Evolutionary conservation across 1,140 invertebrate species (phyloP), one percentile per base, ranked within the genome.

Genomic region (Brachionus plicatilis): DNA sequence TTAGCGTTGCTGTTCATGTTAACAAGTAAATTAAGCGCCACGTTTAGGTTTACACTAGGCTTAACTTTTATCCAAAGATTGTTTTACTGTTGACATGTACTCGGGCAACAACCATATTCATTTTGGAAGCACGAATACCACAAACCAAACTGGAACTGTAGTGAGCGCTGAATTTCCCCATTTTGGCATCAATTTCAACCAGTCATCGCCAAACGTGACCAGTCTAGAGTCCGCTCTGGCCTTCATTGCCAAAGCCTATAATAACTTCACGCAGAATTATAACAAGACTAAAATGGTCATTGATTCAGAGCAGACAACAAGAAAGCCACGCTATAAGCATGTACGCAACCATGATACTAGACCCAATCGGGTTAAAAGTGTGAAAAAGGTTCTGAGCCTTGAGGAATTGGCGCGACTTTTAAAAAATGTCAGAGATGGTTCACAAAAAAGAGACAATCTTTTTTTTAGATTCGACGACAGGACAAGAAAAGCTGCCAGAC

Each of bases 31-130:
- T 72, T 20, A 14, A 33, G 3, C 33, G 20, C 29, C 37, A 45
- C 17, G 29, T 17, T 43, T 43, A 43, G 8, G n/a, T n/a, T 37
- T 70, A 1, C 2, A 9, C 37, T 72, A 72, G 17, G 41, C 17
- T 17, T 72, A 41, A 20, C 20, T 72, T 72, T 72, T 72, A 20
- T 72, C n/a, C 33, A 43, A 45, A 72, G 68, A 45, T 72, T 72
- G 68, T 43, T 72, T 72, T 43, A 72, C 33, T 72, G 37, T 72
- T 72, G 68, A 72, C 37, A 72, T 72, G 68, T 72, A 72, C n/a
- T 72, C 68, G 1, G 68, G 68, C 9, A 37, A 41, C n/a, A 72
- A 72, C 9, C 68, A 72, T 20, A 72, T 72, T 41, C 68, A 72
- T 24, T 72, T 43, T 72, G 68, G 41, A 12, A 41, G 37, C 8